Evolutionary conservation across 1,140 invertebrate genomes (phyloP).

Genomic region (Bombus soroeensis): DNA sequence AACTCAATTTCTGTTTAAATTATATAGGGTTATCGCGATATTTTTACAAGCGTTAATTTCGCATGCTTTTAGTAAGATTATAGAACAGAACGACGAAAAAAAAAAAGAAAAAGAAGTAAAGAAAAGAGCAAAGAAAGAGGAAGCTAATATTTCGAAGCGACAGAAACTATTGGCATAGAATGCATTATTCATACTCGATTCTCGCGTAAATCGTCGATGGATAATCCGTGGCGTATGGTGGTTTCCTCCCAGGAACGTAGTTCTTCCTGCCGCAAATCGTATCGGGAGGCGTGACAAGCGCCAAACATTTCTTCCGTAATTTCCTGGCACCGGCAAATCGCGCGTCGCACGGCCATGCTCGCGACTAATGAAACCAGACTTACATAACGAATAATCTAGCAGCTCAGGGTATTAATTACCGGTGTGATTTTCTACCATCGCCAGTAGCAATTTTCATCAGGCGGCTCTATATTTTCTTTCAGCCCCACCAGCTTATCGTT

Average conservation of each 20-base stretch:
- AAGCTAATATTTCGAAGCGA: too few species aligned
- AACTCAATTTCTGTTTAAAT: not conserved
- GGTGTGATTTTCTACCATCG: conserved; percentile 41
- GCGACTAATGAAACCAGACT: conserved; percentile 41
- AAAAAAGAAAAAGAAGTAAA: fast-evolving
- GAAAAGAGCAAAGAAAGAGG: too few species aligned
- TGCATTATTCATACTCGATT: not conserved
- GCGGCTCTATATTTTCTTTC: not conserved
- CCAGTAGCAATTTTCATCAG: not conserved
- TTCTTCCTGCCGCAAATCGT: not conserved
- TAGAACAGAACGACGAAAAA: not conserved
- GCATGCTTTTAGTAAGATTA: not conserved
- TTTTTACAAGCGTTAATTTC: not conserved
- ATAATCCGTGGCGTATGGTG: not conserved
- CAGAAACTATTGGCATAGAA: not conserved
- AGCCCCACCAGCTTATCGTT: not conserved
- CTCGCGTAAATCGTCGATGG: not conserved
- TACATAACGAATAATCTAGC: conserved; percentile 69
- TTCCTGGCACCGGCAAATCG: not conserved
- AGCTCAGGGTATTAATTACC: conserved; percentile 63
- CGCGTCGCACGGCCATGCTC: not conserved
- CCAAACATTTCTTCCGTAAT: not conserved
- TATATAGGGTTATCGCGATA: not conserved
- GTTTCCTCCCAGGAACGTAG: not conserved
- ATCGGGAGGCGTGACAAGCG: not conserved